These are phyloP conservation scores for Fratercula arctica DNA, from an alignment of 2,797 vertebrate species.

Conservation along the genomic window DNA sequence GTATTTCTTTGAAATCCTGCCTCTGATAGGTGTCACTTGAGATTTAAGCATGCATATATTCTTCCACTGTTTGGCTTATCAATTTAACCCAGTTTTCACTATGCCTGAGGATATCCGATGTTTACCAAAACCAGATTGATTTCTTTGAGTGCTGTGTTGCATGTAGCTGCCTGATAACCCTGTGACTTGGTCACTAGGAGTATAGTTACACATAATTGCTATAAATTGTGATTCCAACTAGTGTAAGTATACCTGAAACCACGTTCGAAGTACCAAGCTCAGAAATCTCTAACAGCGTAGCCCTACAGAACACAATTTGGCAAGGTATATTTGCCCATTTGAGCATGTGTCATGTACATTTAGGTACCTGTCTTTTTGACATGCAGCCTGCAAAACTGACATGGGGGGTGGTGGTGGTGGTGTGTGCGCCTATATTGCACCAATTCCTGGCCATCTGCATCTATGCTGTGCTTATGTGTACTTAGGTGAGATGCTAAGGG, in stretches of 20 bases:
- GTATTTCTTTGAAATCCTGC: background rate
- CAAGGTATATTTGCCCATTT: background rate
- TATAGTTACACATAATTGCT: background rate
- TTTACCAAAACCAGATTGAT: background rate
- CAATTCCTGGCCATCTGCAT: background rate
- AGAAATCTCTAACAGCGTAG: background rate
- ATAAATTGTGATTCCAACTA: fast-evolving
- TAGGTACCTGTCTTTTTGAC: background rate
- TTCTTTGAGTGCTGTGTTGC: background rate
- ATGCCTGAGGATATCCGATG: background rate
- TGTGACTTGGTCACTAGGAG: background rate
- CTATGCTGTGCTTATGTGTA: background rate
- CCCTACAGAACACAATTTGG: background rate
- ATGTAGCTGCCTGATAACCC: background rate
- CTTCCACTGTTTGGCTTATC: background rate
- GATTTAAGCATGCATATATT: background rate
- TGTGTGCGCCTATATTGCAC: background rate
- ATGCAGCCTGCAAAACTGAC: background rate
- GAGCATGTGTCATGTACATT: fast-evolving
- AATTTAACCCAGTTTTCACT: background rate
- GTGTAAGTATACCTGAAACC: background rate
- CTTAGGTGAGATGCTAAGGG: background rate
- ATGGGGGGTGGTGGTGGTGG: background rate
- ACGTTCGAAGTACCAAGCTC: background rate
- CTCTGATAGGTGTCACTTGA: background rate